A percentile compares a stretch with the other conserved stretches of the same genome.
Evolutionary conservation across 2,888 invertebrate species (phyloP).

Genomic region (Sphecodes monilicornis): DNA sequence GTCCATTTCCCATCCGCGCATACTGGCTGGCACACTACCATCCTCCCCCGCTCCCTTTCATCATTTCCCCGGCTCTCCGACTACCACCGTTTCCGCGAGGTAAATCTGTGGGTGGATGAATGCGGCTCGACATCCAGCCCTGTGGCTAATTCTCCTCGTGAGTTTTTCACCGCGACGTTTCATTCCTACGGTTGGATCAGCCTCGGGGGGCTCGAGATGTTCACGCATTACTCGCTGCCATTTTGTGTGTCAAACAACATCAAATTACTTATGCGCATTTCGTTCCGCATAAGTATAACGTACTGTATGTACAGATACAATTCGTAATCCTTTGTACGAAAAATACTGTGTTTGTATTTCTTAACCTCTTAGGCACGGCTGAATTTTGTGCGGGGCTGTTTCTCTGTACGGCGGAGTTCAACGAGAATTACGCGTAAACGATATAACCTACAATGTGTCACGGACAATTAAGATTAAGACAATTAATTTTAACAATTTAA

Average conservation of each 20-base stretch:
- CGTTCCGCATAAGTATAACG: too few relatives aligned
- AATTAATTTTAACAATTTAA: too few relatives aligned
- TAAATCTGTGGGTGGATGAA: slow-evolving; percentile 56
- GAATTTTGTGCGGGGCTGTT: too few relatives aligned
- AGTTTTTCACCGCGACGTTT: slow-evolving; percentile 44
- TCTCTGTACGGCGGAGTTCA: too few relatives aligned
- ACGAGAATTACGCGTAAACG: too few relatives aligned
- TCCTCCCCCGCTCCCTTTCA: slow-evolving; percentile 18
- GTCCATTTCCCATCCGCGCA: slow-evolving; percentile 5
- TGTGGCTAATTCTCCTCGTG: slow-evolving; percentile 51
- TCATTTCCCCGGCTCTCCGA: slow-evolving; percentile 45
- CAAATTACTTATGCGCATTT: not conserved
- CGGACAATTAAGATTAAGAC: too few relatives aligned
- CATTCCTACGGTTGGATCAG: slow-evolving; percentile 49
- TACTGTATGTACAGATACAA: too few relatives aligned
- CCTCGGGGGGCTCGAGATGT: not conserved
- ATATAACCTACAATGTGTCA: too few relatives aligned
- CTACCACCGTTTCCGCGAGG: slow-evolving; percentile 40
- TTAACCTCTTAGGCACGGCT: too few relatives aligned
- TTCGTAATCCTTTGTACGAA: not conserved
- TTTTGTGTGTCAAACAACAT: not conserved
- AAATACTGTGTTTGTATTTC: not conserved
- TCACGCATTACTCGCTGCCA: not conserved
- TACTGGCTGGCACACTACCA: not conserved
- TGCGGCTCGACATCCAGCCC: slow-evolving; percentile 46